Evolutionary conservation across 2,888 invertebrate genomes (phyloP).

Genomic region (Hofmannophila pseudospretella): DNA sequence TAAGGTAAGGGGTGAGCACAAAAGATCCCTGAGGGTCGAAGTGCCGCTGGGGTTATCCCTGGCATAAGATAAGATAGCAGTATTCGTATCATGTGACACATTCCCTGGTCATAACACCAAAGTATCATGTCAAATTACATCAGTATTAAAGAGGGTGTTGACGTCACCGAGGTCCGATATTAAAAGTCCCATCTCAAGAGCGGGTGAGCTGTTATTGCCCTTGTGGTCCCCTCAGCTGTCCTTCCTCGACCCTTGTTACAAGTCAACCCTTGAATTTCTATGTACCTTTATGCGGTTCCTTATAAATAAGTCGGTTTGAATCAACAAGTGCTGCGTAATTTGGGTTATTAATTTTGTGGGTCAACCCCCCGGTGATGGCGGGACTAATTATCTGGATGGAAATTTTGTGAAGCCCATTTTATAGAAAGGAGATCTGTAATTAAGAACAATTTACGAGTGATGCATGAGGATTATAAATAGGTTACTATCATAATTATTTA

Average conservation of each 20-base stretch:
- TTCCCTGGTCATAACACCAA: constrained; percentile 23
- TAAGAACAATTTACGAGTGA: not conserved
- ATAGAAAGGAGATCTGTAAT: not conserved
- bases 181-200: constrained; percentile 56
- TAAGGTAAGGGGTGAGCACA: no score
- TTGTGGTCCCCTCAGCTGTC: constrained; percentile 53
- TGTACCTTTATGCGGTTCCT: constrained; percentile 19
- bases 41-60: no score
- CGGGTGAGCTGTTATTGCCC: constrained; percentile 31
- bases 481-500: no score
- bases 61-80: no score
- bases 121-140: constrained; percentile 39
- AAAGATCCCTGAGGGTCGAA: no score
- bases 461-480: no score
- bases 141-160: constrained; percentile 32
- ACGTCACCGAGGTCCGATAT: constrained; percentile 32
- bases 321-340: constrained; percentile 47
- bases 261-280: constrained; percentile 16
- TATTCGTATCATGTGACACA: constrained; percentile 24
- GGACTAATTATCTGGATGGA: constrained; percentile 6
- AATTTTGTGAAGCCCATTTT: constrained; percentile 1
- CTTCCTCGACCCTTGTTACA: constrained; percentile 46
- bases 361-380: constrained; percentile 3
- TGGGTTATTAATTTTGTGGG: constrained; percentile 13
- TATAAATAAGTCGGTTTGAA: constrained; percentile 27